A percentile compares a stretch with the other conserved stretches of the same genome.
Conservation (phyloP, 2,797 vertebrate species). For the Syngnathus rostellatus region DNA sequence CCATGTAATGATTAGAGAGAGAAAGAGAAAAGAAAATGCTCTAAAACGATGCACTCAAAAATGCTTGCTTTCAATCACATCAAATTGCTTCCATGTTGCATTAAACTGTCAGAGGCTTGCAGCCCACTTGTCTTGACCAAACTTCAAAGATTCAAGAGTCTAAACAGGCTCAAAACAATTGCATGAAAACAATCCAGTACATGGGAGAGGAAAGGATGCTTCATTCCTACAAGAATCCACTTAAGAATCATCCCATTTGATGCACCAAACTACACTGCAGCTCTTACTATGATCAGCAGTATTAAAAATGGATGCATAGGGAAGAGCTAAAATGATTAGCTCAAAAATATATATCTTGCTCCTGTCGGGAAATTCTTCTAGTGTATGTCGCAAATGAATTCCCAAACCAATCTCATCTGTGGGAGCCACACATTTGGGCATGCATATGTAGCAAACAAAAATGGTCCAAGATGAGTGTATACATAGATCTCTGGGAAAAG, state of each 20-base stretch:
- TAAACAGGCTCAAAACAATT: background rate
- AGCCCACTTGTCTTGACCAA: background rate
- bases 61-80: background rate
- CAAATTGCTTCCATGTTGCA: conserved; percentile 7
- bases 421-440: conserved; percentile 39
- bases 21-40: background rate
- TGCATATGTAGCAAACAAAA: conserved; percentile 50
- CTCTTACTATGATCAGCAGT: background rate
- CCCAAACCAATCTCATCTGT: conserved; percentile 27
- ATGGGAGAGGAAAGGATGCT: background rate
- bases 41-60: background rate
- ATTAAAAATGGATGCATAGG: background rate
- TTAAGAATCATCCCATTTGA: background rate
- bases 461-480: conserved; percentile 44
- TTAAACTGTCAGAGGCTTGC: background rate
- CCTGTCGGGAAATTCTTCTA: background rate
- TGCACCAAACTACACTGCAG: background rate
- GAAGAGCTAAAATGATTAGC: background rate
- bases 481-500: conserved; percentile 67
- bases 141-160: background rate
- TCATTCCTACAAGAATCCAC: background rate
- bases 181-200: background rate
- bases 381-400: background rate
- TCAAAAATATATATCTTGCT: background rate
- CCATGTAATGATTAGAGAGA: background rate